A percentile compares a stretch with the other conserved stretches of the same genome.
These are phyloP conservation scores for Polypterus senegalus DNA, from an alignment of 2,113 vertebrate genomes.

Conservation along the genomic window DNA sequence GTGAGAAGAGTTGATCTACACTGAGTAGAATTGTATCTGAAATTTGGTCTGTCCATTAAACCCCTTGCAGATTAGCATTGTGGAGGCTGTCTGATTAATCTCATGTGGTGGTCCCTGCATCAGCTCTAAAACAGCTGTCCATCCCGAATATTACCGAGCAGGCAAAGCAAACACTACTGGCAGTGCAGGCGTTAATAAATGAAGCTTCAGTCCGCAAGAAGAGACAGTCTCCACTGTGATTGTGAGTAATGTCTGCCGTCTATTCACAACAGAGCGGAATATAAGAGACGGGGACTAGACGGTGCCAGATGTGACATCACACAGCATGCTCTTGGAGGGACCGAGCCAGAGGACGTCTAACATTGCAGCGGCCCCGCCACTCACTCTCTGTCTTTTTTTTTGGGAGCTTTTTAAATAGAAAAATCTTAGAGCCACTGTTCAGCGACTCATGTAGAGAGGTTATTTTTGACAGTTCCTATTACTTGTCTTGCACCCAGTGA, in stretches of 20 bases:
- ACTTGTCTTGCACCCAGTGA: no score
- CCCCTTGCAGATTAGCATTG: no score
- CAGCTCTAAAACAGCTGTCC: no score
- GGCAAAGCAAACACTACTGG: constrained; percentile 28
- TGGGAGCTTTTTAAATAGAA: background rate
- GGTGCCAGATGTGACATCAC: constrained; percentile 64
- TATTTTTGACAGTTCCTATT: constrained; percentile 10
- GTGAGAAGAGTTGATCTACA: no score
- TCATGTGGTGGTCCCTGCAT: no score
- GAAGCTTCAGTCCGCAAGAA: constrained; percentile 53
- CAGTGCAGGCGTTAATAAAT: constrained; percentile 48
- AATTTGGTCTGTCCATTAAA: no score
- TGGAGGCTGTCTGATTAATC: no score
- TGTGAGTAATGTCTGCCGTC: constrained; percentile 76
- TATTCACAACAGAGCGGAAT: constrained; percentile 49
- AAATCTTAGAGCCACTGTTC: constrained; percentile 1
- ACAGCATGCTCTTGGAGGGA: constrained; percentile 36
- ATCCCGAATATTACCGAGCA: background rate
- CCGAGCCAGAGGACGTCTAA: constrained; percentile 21
- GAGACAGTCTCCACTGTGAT: constrained; percentile 56
- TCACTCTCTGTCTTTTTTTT: constrained; percentile 13
- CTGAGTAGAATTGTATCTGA: no score
- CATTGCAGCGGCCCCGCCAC: constrained; percentile 24
- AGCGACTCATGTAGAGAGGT: constrained; percentile 14
- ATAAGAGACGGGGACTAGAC: constrained; percentile 45